Conservation (phyloP, 2,888 invertebrate genomes). For the Heliconius charithonia region DNA sequence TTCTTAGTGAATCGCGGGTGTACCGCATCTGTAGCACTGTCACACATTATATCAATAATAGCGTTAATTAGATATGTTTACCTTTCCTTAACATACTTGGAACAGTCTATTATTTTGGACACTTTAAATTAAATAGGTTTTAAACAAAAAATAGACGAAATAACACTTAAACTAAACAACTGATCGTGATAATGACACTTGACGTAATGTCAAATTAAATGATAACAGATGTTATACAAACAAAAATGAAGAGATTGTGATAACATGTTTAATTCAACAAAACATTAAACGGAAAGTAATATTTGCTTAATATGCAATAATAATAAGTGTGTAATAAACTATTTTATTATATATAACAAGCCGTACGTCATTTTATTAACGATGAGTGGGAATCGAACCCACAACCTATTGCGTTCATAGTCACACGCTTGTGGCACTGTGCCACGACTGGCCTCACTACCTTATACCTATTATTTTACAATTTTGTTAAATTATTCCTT, state of each 20-base stretch:
- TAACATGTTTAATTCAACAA: not conserved
- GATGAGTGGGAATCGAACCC: too few species aligned
- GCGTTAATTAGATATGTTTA: slow-evolving; percentile 53
- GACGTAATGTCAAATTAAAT: slow-evolving; percentile 2
- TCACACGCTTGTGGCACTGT: too few species aligned
- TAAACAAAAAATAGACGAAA: not conserved
- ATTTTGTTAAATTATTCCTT: too few species aligned
- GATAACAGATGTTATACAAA: slow-evolving; percentile 9
- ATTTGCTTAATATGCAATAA: not conserved
- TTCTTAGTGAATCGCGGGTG: slow-evolving; percentile 70
- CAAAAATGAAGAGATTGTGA: not conserved
- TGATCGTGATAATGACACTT: slow-evolving; percentile 13
- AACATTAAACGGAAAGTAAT: not conserved
- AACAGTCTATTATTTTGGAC: not conserved
- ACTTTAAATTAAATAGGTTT: not conserved
- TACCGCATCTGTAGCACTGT: slow-evolving; percentile 63
- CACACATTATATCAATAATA: slow-evolving; percentile 54
- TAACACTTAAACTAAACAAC: not conserved
- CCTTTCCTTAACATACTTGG: slow-evolving; percentile 66
- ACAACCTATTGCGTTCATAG: too few species aligned
- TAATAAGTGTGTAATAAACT: not conserved
- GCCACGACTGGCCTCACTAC: too few species aligned
- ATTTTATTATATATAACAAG: too few species aligned
- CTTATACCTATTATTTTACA: too few species aligned
- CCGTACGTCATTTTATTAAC: too few species aligned